phyloP scores from a whole-genome alignment of 2,797 vertebrate species.

The Vultur gryphus region DNA sequence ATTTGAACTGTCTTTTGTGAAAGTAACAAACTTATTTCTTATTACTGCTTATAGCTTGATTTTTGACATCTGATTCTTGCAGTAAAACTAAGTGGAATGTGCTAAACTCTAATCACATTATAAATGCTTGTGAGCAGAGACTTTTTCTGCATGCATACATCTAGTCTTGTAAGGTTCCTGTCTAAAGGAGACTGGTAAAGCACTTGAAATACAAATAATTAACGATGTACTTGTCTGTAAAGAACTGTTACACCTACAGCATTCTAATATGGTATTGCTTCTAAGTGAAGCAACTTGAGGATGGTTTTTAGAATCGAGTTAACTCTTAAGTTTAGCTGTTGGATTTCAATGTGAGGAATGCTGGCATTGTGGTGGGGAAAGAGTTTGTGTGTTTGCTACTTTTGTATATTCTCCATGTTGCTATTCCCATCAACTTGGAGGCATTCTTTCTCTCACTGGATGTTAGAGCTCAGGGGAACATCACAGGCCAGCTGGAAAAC shows the following conservation, averaged over 20 bases:
- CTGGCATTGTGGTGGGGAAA: background rate
- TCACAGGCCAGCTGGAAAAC: constrained; percentile 51
- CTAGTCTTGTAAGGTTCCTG: background rate
- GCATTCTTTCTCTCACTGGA: background rate
- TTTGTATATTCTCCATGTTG: background rate
- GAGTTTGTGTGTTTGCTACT: background rate
- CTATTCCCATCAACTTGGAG: background rate
- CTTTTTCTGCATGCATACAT: accelerated
- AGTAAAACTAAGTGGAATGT: background rate
- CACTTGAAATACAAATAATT: background rate
- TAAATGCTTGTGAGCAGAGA: background rate
- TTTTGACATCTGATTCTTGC: background rate
- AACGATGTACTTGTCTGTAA: background rate
- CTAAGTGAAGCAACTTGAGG: background rate
- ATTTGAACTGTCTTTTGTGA: background rate
- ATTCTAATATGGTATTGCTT: background rate
- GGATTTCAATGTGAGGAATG: background rate
- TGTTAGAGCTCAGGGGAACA: constrained; percentile 10
- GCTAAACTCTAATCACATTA: background rate
- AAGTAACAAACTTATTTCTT: background rate
- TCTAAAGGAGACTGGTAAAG: background rate
- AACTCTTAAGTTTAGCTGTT: background rate
- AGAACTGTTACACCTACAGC: background rate
- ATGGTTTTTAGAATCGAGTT: background rate
- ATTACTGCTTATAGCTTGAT: background rate